Evolutionary conservation across 2,113 vertebrate genomes (phyloP), one percentile per base, ranked within the genome.

Genomic region (Orcinus orca): DNA sequence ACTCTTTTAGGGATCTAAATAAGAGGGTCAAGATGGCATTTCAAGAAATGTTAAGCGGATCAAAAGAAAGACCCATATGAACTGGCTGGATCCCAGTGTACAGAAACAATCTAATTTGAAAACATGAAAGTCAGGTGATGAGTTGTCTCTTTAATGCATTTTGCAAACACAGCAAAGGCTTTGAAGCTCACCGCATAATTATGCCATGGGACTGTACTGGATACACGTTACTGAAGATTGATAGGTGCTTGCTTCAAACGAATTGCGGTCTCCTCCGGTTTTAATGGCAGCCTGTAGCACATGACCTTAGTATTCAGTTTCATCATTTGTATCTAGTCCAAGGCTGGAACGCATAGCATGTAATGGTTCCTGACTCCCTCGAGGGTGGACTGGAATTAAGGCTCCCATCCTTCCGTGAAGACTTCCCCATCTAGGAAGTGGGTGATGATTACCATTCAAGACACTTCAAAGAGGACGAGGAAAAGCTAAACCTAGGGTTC

Each of bases 111-210:
- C 76, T 83, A 94, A 79, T 88, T 87, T 76, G 86, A 93, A 96
- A 82, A 86, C 90, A 88, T 96, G 63, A 92, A 97, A 96, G 76
- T 98, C 90, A 97, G 87, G 94, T 97, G 94, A 97, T 85, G 93
- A 88, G 93, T 95, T 97, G 60, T 96, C 62, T 93, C 87, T 88
- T 96, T 88, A 97, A 97, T 96, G 85, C 79, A 88, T 96, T 97
- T 92, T 97, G 96, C 97, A 96, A 97, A 97, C 84, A 90, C 21
- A 95, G 93, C 86, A 91, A 86, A 81, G 41, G 73, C 90, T 93
- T 90, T 90, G 83, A 97, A 92, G 70, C 74, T 95, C 58, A 85
- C 38, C 1, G 5, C 77, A 38, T 94, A 86, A 95, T 93, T 47
- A 88, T 53, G 38, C 83, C 89, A 85, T 2, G 36, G 71, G 44